phyloP scores from a whole-genome alignment of 35 echinoderm and acorn worm species.

The Strongylocentrotus purpuratus region DNA sequence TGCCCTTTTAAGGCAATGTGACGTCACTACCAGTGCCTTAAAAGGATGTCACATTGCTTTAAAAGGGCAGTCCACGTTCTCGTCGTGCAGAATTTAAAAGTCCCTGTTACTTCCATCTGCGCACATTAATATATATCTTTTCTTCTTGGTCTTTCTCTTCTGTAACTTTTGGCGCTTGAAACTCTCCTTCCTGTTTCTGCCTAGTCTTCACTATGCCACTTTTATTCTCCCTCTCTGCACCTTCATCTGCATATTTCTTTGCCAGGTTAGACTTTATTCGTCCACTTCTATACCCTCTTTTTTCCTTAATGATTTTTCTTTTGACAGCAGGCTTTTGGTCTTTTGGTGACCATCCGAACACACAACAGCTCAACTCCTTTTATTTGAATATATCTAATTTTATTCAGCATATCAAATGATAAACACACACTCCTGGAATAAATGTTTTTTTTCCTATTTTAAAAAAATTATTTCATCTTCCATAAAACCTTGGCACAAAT shows the following conservation, averaged over 20 bases:
- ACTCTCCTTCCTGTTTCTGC: too few relatives aligned
- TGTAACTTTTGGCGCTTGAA: too few relatives aligned
- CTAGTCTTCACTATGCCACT: not conserved
- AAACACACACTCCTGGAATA: constrained; percentile 57
- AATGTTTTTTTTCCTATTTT: constrained; percentile 20
- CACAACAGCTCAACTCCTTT: not conserved
- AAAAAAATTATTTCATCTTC: not conserved
- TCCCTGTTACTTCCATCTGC: too few relatives aligned
- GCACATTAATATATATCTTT: too few relatives aligned
- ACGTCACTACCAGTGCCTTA: too few relatives aligned
- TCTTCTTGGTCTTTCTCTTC: too few relatives aligned
- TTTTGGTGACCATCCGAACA: not conserved
- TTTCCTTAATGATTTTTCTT: not conserved
- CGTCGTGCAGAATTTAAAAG: too few relatives aligned
- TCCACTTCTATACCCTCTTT: not conserved
- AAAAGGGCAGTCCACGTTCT: too few relatives aligned
- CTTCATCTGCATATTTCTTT: not conserved
- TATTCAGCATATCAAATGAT: constrained; percentile 58
- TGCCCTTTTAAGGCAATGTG: too few relatives aligned
- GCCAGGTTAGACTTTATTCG: not conserved
- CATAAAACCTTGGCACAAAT: constrained; percentile 51
- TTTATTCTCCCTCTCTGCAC: not conserved
- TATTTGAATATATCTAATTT: constrained; percentile 40
- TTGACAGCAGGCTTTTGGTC: not conserved
- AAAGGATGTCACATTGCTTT: too few relatives aligned